Evolutionary conservation across 2,797 vertebrate genomes (phyloP), one percentile per base, ranked within the genome.

Genomic region (Tympanoctomys barrerae): DNA sequence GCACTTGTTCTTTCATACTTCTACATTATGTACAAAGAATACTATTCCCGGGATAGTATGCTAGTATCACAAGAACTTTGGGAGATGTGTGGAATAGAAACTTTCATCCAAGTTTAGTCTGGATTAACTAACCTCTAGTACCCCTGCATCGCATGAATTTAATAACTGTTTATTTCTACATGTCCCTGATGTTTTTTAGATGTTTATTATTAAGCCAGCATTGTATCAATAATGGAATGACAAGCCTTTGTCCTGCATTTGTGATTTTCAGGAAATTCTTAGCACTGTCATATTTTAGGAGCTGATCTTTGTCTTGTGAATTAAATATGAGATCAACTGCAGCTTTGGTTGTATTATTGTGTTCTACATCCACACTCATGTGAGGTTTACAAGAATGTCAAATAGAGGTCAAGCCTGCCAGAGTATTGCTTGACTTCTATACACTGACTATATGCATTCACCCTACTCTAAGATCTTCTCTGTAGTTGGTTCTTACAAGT

Each of bases 241-340:
- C 7, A 91, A 22, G 42, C 6, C 11, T n/a, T 93, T 16, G n/a
- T 89, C 87, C 92, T 71, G 8, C 8, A 95, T 22, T 73, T 96
- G 21, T 54, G 39, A 73, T 91, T 95, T 94, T 88, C 54, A 83
- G 79, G 42, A 90, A 88, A 31, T 88, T 68, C 68, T 31, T 86
- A 62, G 28, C 24, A 6, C 7, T 88, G 8, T 85, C 57, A 93
- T 33, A 95, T 62, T 94, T 96, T 80, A 83, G 66, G 89, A 91
- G 42, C 14, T 78, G 80, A 89, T 90, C 14, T 90, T 95, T 68
- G 24, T 75, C 49, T 95, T 91, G 7, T 96, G 28, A 26, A 75
- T 87, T 89, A 79, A 71, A 88, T 91, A 31, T 64, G 16, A 22
- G 84, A 88, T 84, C 78, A 81, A 49, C 28, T 49, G 18, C 57